A percentile compares a stretch with the other conserved stretches of the same genome.
Evolutionary conservation across 2,797 vertebrate species (phyloP).

Genomic region (Syncerus caffer): DNA sequence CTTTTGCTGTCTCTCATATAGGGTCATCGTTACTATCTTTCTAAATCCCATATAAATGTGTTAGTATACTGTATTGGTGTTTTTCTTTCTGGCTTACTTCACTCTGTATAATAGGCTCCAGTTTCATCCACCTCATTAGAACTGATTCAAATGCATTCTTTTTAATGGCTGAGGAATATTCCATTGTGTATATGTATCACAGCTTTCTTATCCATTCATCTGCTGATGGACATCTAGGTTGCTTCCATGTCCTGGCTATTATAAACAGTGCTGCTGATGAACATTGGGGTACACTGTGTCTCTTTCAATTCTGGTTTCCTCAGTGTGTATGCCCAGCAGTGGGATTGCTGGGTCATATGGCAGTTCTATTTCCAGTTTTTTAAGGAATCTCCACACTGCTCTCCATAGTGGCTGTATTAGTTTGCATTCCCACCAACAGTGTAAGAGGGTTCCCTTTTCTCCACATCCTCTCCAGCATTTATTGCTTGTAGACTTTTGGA

Average conservation of each 20-base stretch:
- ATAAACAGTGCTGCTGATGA: not conserved
- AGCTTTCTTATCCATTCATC: not conserved
- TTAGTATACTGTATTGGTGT: not conserved
- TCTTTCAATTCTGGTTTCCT: not conserved
- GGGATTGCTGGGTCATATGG: not conserved
- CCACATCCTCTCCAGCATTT: not conserved
- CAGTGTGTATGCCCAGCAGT: not conserved
- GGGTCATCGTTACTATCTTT: not conserved
- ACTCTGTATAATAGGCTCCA: not conserved
- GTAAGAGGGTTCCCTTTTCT: not conserved
- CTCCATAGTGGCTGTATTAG: not conserved
- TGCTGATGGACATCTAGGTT: not conserved
- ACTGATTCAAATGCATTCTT: not conserved
- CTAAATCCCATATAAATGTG: not conserved
- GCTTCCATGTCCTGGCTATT: not conserved
- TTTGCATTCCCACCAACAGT: not conserved
- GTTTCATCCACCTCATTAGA: not conserved
- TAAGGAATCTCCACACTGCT: not conserved
- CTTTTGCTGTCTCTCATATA: not conserved
- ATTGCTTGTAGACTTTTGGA: not conserved
- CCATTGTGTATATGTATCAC: not conserved
- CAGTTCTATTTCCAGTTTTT: not conserved
- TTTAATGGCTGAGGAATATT: not conserved
- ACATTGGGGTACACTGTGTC: not conserved
- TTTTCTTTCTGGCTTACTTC: not conserved